Evolutionary conservation across 2,888 invertebrate species (phyloP), one percentile per base, ranked within the genome.

Genomic region (Elmis aenea): DNA sequence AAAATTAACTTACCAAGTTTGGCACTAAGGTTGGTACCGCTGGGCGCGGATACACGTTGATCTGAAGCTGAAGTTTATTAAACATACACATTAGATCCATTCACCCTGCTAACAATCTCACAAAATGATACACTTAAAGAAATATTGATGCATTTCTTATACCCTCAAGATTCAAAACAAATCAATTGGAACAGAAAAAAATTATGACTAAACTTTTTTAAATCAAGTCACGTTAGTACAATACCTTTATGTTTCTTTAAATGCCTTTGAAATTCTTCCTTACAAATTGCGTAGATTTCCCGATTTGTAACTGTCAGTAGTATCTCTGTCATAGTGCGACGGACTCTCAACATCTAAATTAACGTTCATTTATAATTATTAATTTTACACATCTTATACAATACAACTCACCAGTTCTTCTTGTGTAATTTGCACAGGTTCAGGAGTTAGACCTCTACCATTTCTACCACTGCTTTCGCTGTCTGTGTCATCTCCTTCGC

Each of bases 291-390:
- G 60, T 79, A 74, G 63, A 96, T 88, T 75, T 93, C 90, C 67
- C 84, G 82, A 67, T 86, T 88, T 13, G 96, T 96, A 57, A 94
- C 94, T 67, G 92, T 91, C 56, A 96, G 76, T 43, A 97, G 78
- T 58, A 96, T 85, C 72, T 94, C 93, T 15, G 96, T 96, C 70
- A 96, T 76, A 52, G 86, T 83, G 45, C 84, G 78, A 42, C 94
- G 81, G 31, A 95, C 89, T 61, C 82, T 81, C 64, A 87, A 69
- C 89, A 94, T 92, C 89, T 89, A 68, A 37, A 67, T 64, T 42
- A 16, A 32, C 31, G 16, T 1, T 26, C 9, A 18, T 26, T 8
- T 5, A 28, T 10, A 13, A 16, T 9, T 26, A 26, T 10, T 13
- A 33, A 20, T 2, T n/a, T 5, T 6, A 13, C 11, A 5, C 8